Conservation (phyloP, 1,140 invertebrate genomes). For the Melanaphis sacchari region DNA sequence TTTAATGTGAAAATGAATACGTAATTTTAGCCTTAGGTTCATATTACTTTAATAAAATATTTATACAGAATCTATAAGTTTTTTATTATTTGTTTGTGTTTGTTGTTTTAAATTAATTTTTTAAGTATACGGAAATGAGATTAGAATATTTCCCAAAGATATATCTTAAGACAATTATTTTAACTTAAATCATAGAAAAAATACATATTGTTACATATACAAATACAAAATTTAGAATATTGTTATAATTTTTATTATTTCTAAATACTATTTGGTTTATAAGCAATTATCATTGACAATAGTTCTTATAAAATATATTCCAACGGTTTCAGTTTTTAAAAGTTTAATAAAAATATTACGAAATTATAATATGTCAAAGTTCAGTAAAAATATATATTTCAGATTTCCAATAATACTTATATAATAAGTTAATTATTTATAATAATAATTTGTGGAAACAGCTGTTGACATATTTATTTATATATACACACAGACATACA, state of each 20-base stretch:
- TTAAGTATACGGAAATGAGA: background rate
- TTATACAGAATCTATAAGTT: background rate
- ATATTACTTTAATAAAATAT: background rate
- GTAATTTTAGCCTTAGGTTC: background rate
- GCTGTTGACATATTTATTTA: background rate
- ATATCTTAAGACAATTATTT: background rate
- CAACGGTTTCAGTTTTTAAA: background rate
- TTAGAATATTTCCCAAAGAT: background rate
- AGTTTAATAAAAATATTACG: background rate
- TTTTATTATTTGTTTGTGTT: background rate
- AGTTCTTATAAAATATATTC: background rate
- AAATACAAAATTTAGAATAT: too few relatives aligned
- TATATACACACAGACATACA: background rate
- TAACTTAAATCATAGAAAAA: background rate
- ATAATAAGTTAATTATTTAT: background rate
- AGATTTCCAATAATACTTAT: background rate
- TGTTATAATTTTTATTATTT: background rate
- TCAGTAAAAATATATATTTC: background rate
- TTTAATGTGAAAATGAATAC: background rate
- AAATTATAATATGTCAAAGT: background rate
- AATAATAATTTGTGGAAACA: background rate
- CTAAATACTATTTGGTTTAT: background rate
- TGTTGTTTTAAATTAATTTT: background rate
- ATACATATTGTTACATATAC: too few relatives aligned
- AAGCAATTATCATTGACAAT: background rate